phyloP scores from a whole-genome alignment of 2,888 invertebrate genomes.

The Lathronympha strigana region DNA sequence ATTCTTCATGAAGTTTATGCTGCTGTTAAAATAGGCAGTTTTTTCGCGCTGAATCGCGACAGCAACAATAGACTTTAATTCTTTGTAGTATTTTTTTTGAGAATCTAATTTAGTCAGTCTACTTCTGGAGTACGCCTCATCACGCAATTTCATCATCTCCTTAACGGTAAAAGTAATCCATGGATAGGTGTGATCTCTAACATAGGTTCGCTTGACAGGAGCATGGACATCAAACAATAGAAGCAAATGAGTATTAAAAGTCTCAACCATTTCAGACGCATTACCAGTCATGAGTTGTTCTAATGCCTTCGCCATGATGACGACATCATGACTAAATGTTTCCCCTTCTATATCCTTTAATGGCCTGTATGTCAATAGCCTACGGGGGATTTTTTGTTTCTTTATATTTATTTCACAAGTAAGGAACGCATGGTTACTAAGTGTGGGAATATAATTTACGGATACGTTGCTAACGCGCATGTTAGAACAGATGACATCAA shows the following conservation, averaged over 20 bases:
- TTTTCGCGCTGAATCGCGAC: too few relatives aligned
- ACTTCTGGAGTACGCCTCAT: background rate
- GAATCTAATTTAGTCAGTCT: too few relatives aligned
- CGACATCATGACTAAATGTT: background rate
- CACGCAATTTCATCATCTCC: background rate
- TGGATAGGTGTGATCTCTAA: background rate
- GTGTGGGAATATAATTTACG: background rate
- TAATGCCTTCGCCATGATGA: background rate
- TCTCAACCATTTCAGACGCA: background rate
- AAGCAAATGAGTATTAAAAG: background rate
- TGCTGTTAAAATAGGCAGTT: too few relatives aligned
- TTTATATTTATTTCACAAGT: background rate
- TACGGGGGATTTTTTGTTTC: background rate
- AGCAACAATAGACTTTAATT: too few relatives aligned
- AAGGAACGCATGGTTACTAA: background rate
- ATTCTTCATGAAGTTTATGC: too few relatives aligned
- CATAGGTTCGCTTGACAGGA: background rate
- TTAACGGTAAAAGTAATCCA: background rate
- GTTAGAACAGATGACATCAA: conserved; percentile 1
- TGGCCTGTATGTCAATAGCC: background rate
- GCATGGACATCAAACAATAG: background rate
- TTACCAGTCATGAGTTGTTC: background rate
- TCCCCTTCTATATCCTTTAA: background rate
- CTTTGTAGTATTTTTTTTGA: too few relatives aligned
- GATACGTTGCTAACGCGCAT: background rate